These are phyloP conservation scores for Rattus norvegicus DNA, from an alignment of 2,113 vertebrate species.

Conservation along the genomic window DNA sequence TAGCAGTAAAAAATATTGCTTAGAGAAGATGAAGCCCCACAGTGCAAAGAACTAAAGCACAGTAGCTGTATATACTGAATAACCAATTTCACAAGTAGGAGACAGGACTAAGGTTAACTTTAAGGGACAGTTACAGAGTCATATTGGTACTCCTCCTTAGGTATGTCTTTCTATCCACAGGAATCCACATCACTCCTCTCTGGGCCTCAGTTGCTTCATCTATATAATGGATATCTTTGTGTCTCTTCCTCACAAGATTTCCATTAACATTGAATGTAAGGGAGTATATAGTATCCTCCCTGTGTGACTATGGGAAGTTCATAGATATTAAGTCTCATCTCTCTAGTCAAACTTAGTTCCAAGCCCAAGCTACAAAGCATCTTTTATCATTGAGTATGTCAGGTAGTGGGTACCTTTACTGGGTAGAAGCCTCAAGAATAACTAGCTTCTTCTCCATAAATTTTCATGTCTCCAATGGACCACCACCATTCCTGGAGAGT, in stretches of 20 bases:
- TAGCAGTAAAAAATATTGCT: neutral
- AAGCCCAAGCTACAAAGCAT: neutral
- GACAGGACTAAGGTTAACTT: neutral
- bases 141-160: neutral
- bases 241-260: neutral
- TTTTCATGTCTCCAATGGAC: neutral
- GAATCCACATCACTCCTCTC: neutral
- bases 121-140: rapidly evolving
- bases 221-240: neutral
- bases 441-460: neutral
- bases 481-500: neutral
- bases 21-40: neutral
- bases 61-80: too few relatives aligned
- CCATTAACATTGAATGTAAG: neutral
- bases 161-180: too few relatives aligned
- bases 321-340: neutral
- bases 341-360: neutral
- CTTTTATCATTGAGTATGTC: neutral
- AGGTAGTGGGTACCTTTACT: neutral
- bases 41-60: neutral
- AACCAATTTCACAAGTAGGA: neutral
- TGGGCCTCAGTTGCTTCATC: neutral
- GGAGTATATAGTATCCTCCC: neutral
- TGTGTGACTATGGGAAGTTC: neutral
- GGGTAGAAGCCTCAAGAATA: neutral